phyloP scores from a whole-genome alignment of 2,113 vertebrate species.

The Cranoglanis bouderius region DNA sequence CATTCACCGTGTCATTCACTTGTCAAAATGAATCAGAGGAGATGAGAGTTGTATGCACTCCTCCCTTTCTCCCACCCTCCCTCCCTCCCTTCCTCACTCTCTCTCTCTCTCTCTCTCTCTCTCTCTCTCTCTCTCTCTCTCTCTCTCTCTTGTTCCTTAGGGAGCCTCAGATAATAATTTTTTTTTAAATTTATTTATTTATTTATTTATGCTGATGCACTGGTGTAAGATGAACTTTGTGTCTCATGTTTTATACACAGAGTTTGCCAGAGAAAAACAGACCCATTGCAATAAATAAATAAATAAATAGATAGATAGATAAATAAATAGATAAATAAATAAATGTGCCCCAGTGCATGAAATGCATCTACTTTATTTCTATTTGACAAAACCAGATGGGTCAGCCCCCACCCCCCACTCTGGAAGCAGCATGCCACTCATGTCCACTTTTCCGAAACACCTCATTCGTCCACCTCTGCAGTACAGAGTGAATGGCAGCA shows the following conservation, averaged over 20 bases:
- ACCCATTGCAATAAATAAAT: not conserved
- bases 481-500: slow-evolving; percentile 13
- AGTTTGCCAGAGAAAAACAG: not conserved
- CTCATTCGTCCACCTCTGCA: slow-evolving; percentile 42
- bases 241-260: not conserved
- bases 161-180: slow-evolving; percentile 65
- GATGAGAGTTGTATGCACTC: slow-evolving; percentile 75
- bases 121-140: slow-evolving; percentile 28
- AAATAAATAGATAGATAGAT: not conserved
- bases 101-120: slow-evolving; percentile 62
- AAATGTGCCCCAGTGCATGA: not conserved
- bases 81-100: slow-evolving; percentile 29
- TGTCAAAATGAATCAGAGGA: slow-evolving; percentile 98
- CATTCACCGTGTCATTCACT: slow-evolving; percentile 98
- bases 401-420: not conserved
- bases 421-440: slow-evolving; percentile 7
- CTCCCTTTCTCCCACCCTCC: slow-evolving; percentile 63
- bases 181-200: too few relatives aligned
- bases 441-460: slow-evolving; percentile 30
- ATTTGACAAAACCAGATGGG: not conserved
- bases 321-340: not conserved
- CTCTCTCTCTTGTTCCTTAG: slow-evolving; percentile 37
- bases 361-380: not conserved
- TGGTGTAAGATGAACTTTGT: slow-evolving; percentile 12
- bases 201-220: slow-evolving; percentile 31